phyloP scores from a whole-genome alignment of 2,113 vertebrate genomes.

The Gobio gobio region DNA sequence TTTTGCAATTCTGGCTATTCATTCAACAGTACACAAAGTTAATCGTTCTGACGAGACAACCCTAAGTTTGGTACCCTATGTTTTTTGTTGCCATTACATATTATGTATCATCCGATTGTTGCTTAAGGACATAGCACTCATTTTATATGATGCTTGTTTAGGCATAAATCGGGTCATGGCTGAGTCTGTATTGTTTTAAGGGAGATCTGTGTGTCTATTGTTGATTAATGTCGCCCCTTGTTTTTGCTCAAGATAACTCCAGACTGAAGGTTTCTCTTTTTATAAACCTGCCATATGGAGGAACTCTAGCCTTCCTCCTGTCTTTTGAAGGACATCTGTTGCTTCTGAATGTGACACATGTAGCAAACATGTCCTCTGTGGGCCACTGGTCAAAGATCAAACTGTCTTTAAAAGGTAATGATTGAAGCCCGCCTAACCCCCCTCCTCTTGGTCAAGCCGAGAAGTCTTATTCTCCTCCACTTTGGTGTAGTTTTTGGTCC shows the following conservation, averaged over 20 bases:
- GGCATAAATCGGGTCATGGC: neutral
- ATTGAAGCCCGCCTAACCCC: neutral
- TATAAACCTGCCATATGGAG: conserved; percentile 47
- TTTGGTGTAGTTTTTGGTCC: neutral
- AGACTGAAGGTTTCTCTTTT: neutral
- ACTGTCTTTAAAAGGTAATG: conserved; percentile 33
- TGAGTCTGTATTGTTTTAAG: neutral
- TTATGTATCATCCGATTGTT: neutral
- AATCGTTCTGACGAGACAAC: neutral
- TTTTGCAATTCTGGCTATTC: neutral
- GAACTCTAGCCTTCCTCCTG: conserved; percentile 27
- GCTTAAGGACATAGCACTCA: neutral
- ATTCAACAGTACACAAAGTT: neutral
- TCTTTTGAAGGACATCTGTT: conserved; percentile 47
- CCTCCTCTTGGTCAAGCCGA: neutral
- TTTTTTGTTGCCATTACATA: neutral
- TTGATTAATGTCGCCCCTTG: neutral
- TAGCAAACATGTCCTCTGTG: neutral
- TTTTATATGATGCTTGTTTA: neutral
- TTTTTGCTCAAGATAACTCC: conserved; percentile 37
- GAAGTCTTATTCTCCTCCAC: neutral
- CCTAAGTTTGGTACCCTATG: neutral
- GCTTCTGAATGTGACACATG: conserved; percentile 29
- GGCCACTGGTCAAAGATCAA: conserved; percentile 37
- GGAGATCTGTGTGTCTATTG: neutral